Evolutionary conservation across 1,140 invertebrate genomes (phyloP), one percentile per base, ranked within the genome.

Genomic region (Eueides isabella): DNA sequence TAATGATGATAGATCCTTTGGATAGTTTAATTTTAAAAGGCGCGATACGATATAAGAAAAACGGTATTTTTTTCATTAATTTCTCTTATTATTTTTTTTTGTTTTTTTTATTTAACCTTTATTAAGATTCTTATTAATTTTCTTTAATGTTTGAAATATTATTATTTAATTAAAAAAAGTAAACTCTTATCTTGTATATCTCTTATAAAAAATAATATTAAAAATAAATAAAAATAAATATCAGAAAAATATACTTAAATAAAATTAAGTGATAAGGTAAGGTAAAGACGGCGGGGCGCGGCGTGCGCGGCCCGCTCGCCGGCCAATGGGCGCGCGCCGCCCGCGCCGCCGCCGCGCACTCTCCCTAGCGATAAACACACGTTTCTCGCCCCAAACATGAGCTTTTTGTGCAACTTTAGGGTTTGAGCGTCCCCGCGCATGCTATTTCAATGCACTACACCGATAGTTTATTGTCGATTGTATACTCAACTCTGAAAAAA

Each of bases 351-450:
- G 44, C 65, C 55, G 61, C 67, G 74, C 78, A 78, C 75, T n/a
- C 67, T n/a, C 61, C 61, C 61, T 62, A n/a, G 61, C 28, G 14
- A 81, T 31, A 82, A 80, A 82, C 79, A 72, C 76, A 78, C 74
- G 77, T 81, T 81, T 84, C 77, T 80, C 77, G 76, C 80, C 64
- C 78, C 79, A 85, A 81, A 79, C 74, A 74, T 62, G 65, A 72
- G 77, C 75, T 85, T 90, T 91, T 85, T 91, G 81, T 87, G 81
- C 80, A 85, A 73, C 74, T 89, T 91, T 88, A 89, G 79, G 81
- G 77, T 77, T 64, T 77, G 71, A 35, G 30, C 74, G 61, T 62
- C 84, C 85, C 78, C 85, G 87, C 87, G 89, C 89, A 88, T 28
- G 33, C 61, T 55, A 55, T 55, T 26, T 23, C 5, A 12, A 23